These are phyloP conservation scores for Berghia stephanieae DNA, from an alignment of 1,140 invertebrate species.

Conservation along the genomic window DNA sequence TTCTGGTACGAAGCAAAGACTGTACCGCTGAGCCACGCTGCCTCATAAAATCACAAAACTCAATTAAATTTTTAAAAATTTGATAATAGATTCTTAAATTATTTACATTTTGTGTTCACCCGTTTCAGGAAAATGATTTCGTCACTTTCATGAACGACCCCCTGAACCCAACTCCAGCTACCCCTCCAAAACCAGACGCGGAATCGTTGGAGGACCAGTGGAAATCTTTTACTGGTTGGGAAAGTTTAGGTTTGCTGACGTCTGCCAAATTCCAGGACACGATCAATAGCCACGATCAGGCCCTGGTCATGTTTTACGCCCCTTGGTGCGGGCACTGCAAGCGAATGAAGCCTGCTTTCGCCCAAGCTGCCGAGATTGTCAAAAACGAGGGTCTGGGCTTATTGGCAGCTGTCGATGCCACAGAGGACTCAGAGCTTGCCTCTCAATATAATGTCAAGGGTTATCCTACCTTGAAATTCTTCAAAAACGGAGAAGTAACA, in stretches of 20 bases:
- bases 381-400: constrained; percentile 69
- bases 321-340: constrained; percentile 71
- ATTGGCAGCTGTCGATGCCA: constrained; percentile 84
- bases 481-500: constrained; percentile 37
- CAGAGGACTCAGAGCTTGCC: constrained; percentile 75
- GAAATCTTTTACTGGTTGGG: constrained; percentile 64
- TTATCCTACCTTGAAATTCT: constrained; percentile 75
- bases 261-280: constrained; percentile 69
- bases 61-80: background rate
- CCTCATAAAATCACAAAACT: background rate
- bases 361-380: constrained; percentile 60
- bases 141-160: constrained; percentile 76
- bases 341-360: constrained; percentile 68
- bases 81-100: background rate
- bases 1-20: no score
- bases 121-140: constrained; percentile 75
- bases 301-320: constrained; percentile 66
- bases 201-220: constrained; percentile 64
- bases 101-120: constrained; percentile 28
- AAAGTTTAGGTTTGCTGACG: constrained; percentile 70
- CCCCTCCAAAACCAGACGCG: constrained; percentile 55
- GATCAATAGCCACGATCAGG: constrained; percentile 57
- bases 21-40: no score
- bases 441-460: constrained; percentile 78
- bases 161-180: constrained; percentile 63